Evolutionary conservation across 2,113 vertebrate species (phyloP).

Genomic region (Thamnophis sirtalis): DNA sequence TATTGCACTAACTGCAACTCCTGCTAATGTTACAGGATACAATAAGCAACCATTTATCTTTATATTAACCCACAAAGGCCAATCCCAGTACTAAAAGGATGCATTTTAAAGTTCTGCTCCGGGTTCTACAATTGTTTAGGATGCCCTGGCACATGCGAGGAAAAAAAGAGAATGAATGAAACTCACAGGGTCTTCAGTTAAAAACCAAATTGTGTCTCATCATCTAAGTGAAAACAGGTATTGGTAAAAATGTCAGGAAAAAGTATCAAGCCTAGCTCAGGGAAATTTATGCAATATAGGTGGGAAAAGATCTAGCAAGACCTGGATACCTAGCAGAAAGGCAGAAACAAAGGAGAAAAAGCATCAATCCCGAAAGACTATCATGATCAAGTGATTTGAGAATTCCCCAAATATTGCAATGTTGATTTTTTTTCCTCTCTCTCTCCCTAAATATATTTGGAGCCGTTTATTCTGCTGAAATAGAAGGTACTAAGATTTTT

Average conservation of each 20-base stretch:
- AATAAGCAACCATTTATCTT: not conserved
- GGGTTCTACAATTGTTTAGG: not conserved
- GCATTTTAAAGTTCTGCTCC: not conserved
- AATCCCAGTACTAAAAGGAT: not conserved
- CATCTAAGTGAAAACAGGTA: not conserved
- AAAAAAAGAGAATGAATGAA: not conserved
- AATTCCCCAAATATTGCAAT: not conserved
- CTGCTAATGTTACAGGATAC: not conserved
- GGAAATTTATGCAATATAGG: not conserved
- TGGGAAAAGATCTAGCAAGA: not conserved
- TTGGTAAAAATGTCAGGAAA: not conserved
- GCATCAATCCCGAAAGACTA: not conserved
- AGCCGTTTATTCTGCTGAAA: not conserved
- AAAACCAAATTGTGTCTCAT: not conserved
- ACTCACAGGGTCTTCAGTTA: not conserved
- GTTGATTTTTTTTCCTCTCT: not conserved
- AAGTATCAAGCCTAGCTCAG: not conserved
- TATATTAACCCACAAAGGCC: not conserved
- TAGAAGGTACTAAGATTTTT: not conserved
- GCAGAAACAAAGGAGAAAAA: not conserved
- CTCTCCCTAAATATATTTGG: not conserved
- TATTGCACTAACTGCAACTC: not conserved
- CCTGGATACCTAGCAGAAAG: not conserved
- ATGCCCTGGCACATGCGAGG: not conserved
- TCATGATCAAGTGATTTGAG: not conserved